Base-by-base conservation (phyloP, 2,888 invertebrate genomes). In the Archips crataeganus region DNA sequence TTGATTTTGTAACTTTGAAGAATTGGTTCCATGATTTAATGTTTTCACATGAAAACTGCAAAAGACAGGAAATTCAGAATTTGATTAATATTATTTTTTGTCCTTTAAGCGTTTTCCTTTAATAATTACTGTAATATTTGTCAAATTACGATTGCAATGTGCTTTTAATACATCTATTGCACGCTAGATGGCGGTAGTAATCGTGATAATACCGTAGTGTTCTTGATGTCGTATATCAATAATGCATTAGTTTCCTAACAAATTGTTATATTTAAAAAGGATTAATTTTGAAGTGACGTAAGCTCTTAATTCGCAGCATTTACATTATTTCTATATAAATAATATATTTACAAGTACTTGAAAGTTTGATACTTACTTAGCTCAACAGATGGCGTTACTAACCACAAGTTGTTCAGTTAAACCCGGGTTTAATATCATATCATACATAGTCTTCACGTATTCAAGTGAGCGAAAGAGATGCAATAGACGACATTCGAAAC, bases 171-270 rank as follows among this genome's bases (percentile, higher is more conserved):
- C 10, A 57, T 32, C 57, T 32, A 57, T n/a, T 32, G 8, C 57
- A 57, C 57, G 57, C 1, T 57, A 57, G 57, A 57, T 57, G 32
- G 57, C 32, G 57, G 10, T 57, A 32, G 57, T 32, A 57, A 23
- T 11, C 57, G 0, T 32, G 4, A 11, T n/a, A 23, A 23, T 23
- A 23, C 23, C 23, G 1, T 23, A 23, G 23, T 23, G 23, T 23
- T 23, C 23, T 23, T 23, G 23, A 23, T 23, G 11, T 45, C 1
- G 3, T 11, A 2, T 3, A 45, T 42, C 42, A 9, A 42, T 42
- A 42, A 42, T 42, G 9, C 42, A 42, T 9, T 8, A 8, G 6
- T 42, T 39, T 42, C 6, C 8, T 42, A 42, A 42, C 2, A 42
- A 42, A 42, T 9, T 6, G 42, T 23, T 23, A 23, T 23, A 23